Percentiles rank a stretch among this genome's conserved stretches.
Evolutionary conservation across 1,140 invertebrate species (phyloP).

Genomic region (Physella acuta): DNA sequence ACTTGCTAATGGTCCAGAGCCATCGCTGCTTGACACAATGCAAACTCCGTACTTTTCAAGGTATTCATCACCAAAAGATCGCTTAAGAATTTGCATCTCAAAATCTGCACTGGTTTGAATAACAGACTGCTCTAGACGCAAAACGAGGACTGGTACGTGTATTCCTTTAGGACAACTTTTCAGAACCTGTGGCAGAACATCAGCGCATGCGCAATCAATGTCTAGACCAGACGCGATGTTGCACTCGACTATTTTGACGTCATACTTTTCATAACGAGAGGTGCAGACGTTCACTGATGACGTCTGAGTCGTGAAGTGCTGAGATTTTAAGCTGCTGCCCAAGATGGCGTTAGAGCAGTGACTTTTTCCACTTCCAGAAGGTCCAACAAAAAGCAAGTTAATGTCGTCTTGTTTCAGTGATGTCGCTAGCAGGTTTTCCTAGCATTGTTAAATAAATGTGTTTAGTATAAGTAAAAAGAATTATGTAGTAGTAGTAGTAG

Average conservation of each 20-base stretch:
- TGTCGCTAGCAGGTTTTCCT: no score
- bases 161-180: not conserved
- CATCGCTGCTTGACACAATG: not conserved
- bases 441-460: no score
- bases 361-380: not conserved
- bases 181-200: not conserved
- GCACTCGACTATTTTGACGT: conserved; percentile 4
- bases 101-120: not conserved
- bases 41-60: not conserved
- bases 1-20: not conserved
- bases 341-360: not conserved
- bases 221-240: not conserved
- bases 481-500: no score
- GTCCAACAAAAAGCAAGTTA: not conserved
- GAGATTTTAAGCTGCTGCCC: not conserved
- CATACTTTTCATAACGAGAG: not conserved
- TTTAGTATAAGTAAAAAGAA: no score
- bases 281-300: not conserved
- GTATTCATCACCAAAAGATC: not conserved
- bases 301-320: not conserved
- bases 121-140: not conserved
- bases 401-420: no score
- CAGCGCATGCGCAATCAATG: not conserved
- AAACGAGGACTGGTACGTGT: not conserved
- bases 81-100: not conserved